Evolutionary conservation across 2,888 invertebrate species (phyloP), one percentile per base, ranked within the genome.

Genomic region (Cheiracanthium punctorium): DNA sequence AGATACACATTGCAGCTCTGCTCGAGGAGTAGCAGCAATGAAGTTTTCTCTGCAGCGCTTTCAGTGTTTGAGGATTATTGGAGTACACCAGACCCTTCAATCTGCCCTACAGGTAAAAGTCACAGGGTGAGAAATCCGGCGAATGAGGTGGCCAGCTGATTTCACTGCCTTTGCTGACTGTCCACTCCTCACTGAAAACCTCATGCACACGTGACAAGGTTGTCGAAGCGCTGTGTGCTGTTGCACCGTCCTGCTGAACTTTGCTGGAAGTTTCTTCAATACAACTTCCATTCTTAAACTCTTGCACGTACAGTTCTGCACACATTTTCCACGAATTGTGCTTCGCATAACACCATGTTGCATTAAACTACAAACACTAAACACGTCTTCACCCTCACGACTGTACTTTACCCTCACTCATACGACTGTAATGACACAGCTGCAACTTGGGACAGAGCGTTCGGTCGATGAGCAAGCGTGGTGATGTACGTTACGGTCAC

Each of bases 211-310:
- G 65, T 24, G 65, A 65, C 14, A 65, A 65, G 65, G 65, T 65
- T 65, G 65, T 29, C 28, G 29, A 28, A 29, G 65, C 65, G 29
- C 7, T 28, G 65, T 65, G 65, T 65, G 65, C 65, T 65, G 65
- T 65, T 65, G 29, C 24, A 28, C 65, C 65, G 5, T 65, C 65
- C 29, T 65, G 65, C 65, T 65, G 1, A 10, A 70, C 28, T 70
- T 70, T 70, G 70, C 70, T 33, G 70, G 37, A 70, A 4, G 33
- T 70, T 70, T 70, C n/a, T n/a, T 28, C 37, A 33, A 33, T 4
- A 70, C 70, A 70, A n/a, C 33, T 41, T 70, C 1, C 33, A 70
- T 37, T 70, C 70, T 70, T 70, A 70, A 70, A 70, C 70, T 33
- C 70, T 70, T 41, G 70, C 41, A 0, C 32, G 28, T 32, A 70